phyloP scores from a whole-genome alignment of 2,113 vertebrate species.

The Acrocephalus arundinaceus region DNA sequence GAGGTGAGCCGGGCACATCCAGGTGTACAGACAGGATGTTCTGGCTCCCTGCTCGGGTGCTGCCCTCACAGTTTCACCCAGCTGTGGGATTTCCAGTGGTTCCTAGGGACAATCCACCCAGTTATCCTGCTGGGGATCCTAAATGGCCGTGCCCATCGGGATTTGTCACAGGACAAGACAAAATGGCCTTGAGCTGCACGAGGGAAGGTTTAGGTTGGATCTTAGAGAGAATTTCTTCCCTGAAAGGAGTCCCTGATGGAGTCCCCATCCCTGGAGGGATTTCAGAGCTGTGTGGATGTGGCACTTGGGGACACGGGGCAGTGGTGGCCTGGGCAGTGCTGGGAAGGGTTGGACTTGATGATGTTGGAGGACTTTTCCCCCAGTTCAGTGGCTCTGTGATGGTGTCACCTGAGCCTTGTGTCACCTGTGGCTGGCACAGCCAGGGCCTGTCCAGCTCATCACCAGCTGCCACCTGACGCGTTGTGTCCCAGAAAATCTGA shows the following conservation, averaged over 20 bases:
- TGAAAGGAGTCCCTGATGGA: background rate
- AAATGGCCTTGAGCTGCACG: rapidly evolving
- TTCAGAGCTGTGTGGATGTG: background rate
- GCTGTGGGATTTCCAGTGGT: background rate
- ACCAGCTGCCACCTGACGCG: background rate
- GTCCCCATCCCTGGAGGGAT: background rate
- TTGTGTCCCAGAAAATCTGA: background rate
- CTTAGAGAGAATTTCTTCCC: background rate
- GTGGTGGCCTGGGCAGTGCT: background rate
- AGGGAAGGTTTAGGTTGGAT: background rate
- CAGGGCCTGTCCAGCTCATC: background rate
- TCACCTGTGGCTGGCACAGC: background rate
- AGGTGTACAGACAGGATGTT: background rate
- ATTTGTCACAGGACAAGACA: background rate
- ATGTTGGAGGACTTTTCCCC: background rate
- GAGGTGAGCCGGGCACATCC: background rate
- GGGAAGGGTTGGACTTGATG: background rate
- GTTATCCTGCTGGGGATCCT: background rate
- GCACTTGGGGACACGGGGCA: background rate
- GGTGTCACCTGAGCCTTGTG: background rate
- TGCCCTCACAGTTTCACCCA: background rate
- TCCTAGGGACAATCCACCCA: background rate
- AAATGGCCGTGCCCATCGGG: rapidly evolving
- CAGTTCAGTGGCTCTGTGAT: background rate
- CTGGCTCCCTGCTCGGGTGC: background rate